Base-by-base conservation (phyloP, 2,797 vertebrate genomes). In the Prunella strophiata region DNA sequence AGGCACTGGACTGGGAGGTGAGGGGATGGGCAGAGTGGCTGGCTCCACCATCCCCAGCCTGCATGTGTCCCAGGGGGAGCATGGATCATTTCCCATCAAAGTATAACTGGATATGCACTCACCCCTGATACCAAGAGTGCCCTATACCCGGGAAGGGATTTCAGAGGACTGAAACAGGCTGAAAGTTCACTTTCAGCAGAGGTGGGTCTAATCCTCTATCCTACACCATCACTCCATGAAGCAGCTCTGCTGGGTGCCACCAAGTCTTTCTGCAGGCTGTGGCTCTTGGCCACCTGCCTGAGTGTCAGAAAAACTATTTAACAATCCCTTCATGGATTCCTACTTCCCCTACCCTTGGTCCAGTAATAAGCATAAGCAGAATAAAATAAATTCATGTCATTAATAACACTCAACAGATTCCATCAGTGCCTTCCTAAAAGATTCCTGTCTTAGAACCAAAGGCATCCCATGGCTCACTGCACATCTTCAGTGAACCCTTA, bases 61-160 rank as follows among this genome's bases (percentile, higher is more conserved):
- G 1, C 30, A 5, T 13, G 36, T 34, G 50, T 32, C 38, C 20
- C 18, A 75, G 51, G 3, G 19, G 42, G 25, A 88, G 20, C 2
- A 1, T 1, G 23, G 57, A 74, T 32, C 21, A 0, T 25, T 38
- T 88, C 19, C 47, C 50, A 4, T 16, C 45, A n/a, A 55, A 25
- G 40, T 14, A 11, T 3, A 76, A 29, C 0, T n/a, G 25, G 48
- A 30, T 13, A 19, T 14, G 13, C 20, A 25, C 47, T 43, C 34
- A 14, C n/a, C 36, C 4, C 11, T 21, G 19, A 40, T 2, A n/a
- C 10, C n/a, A 36, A 5, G 27, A 23, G 13, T 0, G 1, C 20
- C 5, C 23, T 55, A 0, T 16, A 8, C 22, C 32, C 57, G 78
- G 58, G 36, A 61, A 78, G 72, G 1, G 30, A 13, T 79, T 68